Evolutionary conservation across 2,113 vertebrate species (phyloP).

Genomic region (Rutilus rutilus): DNA sequence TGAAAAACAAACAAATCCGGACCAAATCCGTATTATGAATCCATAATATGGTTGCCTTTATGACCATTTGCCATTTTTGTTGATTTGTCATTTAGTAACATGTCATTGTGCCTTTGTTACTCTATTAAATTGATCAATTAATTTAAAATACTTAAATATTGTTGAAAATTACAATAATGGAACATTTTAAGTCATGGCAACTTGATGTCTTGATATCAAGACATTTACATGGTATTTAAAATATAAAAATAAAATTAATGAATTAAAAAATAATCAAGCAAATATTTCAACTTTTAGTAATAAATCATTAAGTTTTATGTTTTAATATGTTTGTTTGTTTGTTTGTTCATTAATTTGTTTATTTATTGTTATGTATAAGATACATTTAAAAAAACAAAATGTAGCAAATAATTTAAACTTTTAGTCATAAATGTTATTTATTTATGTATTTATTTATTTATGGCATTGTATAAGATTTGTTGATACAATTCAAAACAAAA

Average conservation of each 20-base stretch:
- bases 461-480: background rate
- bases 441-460: background rate
- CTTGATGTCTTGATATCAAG: background rate
- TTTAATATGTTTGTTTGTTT: background rate
- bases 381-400: background rate
- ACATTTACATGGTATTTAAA: background rate
- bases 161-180: background rate
- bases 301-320: background rate
- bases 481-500: background rate
- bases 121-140: background rate
- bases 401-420: background rate
- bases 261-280: background rate
- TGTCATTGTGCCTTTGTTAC: background rate
- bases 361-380: background rate
- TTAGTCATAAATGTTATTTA: background rate
- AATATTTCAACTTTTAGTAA: background rate
- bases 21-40: background rate
- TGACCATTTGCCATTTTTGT: background rate
- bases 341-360: background rate
- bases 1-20: background rate
- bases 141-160: background rate
- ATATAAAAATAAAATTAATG: background rate
- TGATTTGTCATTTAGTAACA: background rate
- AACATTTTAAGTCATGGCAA: background rate
- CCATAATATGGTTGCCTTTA: background rate